Conservation (phyloP, 2,888 invertebrate species). For the Lamellibrachia columna region DNA sequence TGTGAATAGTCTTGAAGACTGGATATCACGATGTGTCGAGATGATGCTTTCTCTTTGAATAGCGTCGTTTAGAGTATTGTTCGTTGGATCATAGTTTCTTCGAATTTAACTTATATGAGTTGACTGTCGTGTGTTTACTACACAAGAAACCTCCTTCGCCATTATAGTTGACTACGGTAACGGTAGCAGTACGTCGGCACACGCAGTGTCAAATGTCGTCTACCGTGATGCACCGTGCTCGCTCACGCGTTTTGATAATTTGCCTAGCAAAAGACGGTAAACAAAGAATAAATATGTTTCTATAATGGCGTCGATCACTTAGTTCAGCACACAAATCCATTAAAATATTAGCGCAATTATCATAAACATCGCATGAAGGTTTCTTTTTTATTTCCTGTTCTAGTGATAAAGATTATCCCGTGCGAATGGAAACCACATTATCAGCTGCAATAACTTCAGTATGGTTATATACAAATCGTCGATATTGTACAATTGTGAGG, state of each 20-base stretch:
- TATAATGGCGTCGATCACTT: background rate
- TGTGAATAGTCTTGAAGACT: no score
- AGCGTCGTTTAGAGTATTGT: background rate
- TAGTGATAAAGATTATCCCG: no score
- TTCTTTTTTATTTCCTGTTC: no score
- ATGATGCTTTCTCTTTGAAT: background rate
- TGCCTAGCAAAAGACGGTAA: no score
- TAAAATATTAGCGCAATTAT: background rate
- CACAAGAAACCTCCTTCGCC: background rate
- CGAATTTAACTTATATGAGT: background rate
- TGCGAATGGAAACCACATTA: no score
- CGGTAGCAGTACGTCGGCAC: background rate
- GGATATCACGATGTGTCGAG: no score
- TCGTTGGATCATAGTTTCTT: background rate
- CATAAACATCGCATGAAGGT: no score
- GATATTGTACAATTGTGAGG: no score
- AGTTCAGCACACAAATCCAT: background rate
- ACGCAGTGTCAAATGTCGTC: background rate
- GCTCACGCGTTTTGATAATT: background rate
- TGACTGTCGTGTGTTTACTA: background rate
- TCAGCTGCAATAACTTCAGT: no score
- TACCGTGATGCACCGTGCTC: background rate
- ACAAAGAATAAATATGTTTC: background rate
- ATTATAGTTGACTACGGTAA: background rate
- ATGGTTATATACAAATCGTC: no score